phyloP scores from a whole-genome alignment of 2,113 vertebrate genomes.

The Sylvia atricapilla region DNA sequence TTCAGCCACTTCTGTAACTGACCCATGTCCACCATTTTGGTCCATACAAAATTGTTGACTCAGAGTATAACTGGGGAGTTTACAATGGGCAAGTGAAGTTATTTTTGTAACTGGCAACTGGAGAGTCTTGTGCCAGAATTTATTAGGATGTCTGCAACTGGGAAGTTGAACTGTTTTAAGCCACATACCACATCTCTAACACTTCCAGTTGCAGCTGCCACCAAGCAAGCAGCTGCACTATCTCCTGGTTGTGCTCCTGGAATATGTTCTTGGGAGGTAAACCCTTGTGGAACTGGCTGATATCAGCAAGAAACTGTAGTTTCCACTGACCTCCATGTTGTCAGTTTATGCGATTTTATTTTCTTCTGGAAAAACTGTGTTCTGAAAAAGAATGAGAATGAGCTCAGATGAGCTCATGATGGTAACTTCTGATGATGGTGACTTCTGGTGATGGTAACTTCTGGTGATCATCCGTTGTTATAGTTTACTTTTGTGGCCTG shows the following conservation, averaged over 20 bases:
- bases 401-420: not conserved
- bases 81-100: not conserved
- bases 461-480: accelerated
- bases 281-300: not conserved
- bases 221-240: not conserved
- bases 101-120: not conserved
- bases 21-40: not conserved
- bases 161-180: not conserved
- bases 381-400: not conserved
- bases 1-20: not conserved
- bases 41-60: not conserved
- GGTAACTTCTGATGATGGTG: not conserved
- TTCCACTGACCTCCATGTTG: not conserved
- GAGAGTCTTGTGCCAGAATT: not conserved
- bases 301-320: not conserved
- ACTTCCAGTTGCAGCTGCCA: not conserved
- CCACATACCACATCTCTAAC: not conserved
- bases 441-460: not conserved
- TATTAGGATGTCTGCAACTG: not conserved
- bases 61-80: not conserved
- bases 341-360: not conserved
- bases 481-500: not conserved
- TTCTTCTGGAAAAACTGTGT: not conserved
- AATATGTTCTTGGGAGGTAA: not conserved
- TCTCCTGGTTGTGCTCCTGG: not conserved